Conservation (phyloP, 37 sponge, comb jelly and placozoan genomes). For the Axinella damicornis region DNA sequence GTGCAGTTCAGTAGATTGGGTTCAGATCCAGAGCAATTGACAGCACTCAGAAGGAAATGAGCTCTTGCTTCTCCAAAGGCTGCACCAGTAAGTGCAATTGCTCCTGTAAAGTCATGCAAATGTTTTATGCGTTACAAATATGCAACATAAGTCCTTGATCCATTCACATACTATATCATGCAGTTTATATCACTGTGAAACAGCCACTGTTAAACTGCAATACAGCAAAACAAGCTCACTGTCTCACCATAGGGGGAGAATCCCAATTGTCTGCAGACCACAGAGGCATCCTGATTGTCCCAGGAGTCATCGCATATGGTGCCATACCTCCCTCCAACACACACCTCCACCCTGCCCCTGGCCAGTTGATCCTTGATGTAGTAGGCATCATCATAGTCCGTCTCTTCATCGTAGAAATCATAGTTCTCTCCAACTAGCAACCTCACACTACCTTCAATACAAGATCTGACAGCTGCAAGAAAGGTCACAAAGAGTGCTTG, state of each 20-base stretch:
- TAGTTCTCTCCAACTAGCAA: slow-evolving; percentile 67
- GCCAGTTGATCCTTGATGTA: slow-evolving; percentile 11
- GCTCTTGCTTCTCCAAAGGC: slow-evolving; percentile 4
- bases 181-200: no score
- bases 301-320: slow-evolving; percentile 13
- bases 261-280: slow-evolving; percentile 34
- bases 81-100: background rate
- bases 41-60: background rate
- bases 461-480: background rate
- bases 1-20: slow-evolving; percentile 13
- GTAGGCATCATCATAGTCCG: slow-evolving; percentile 17
- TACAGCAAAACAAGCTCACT: no score
- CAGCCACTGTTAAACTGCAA: background rate
- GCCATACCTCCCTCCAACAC: slow-evolving; percentile 25
- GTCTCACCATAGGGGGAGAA: slow-evolving; percentile 38
- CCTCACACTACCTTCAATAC: slow-evolving; percentile 44
- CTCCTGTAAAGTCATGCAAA: background rate
- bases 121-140: no score
- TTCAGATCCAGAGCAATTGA: slow-evolving; percentile 31
- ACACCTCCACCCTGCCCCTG: slow-evolving; percentile 47
- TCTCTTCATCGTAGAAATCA: slow-evolving; percentile 3
- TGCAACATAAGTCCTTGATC: no score
- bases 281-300: slow-evolving; percentile 23
- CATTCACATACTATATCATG: no score
- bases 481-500: no score